A percentile compares a stretch with the other conserved stretches of the same genome.
These are phyloP conservation scores for Lepilemur ruficaudatus DNA, from an alignment of 2,797 vertebrate genomes.

Conservation along the genomic window DNA sequence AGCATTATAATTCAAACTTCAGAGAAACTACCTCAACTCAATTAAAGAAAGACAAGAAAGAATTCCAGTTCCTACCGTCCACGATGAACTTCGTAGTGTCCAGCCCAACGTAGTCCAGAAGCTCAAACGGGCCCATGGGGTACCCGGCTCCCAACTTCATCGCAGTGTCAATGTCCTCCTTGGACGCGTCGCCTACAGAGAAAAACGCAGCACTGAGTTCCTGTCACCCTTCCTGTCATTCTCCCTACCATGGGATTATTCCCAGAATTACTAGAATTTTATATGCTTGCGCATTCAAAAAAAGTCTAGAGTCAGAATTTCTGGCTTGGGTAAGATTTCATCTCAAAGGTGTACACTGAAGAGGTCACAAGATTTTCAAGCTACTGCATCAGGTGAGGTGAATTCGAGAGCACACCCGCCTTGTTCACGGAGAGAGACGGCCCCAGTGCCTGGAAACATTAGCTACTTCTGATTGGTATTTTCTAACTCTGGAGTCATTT, in stretches of 20 bases:
- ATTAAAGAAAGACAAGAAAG: background rate
- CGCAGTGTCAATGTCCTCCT: constrained; percentile 97
- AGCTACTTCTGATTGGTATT: background rate
- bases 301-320: background rate
- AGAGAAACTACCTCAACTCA: background rate
- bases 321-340: background rate
- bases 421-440: background rate
- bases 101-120: constrained; percentile 96
- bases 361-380: background rate
- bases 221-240: background rate
- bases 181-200: constrained; percentile 93
- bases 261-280: background rate
- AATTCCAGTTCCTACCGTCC: constrained; percentile 87
- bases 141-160: constrained; percentile 98
- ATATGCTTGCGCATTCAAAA: background rate
- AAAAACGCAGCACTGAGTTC: constrained; percentile 8
- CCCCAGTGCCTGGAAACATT: background rate
- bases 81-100: constrained; percentile 96
- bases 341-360: background rate
- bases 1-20: background rate
- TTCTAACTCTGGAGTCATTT: background rate
- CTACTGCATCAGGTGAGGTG: background rate
- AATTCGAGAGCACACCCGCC: background rate
- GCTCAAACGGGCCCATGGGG: constrained; percentile 98
- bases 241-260: accelerated